phyloP scores from a whole-genome alignment of 1,140 invertebrate genomes.

The Hormaphis cornu region DNA sequence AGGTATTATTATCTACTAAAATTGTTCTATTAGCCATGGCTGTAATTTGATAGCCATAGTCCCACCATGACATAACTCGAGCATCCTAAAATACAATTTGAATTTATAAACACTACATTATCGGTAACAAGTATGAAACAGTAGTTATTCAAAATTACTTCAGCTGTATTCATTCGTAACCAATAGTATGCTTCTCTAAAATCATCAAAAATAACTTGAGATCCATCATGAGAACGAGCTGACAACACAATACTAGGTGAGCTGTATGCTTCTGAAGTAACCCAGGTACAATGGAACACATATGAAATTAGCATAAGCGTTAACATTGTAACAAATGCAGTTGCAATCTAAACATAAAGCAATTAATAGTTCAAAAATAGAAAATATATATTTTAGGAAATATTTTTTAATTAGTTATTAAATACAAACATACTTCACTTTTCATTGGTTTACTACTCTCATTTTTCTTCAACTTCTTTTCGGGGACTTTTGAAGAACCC shows the following conservation, averaged over 20 bases:
- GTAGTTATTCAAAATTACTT: conserved; percentile 47
- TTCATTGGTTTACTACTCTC: conserved; percentile 76
- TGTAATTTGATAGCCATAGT: conserved; percentile 99
- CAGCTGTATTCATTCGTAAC: conserved; percentile 92
- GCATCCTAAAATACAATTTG: conserved; percentile 56
- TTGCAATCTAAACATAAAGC: conserved; percentile 58
- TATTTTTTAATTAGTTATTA: background rate
- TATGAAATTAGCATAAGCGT: conserved; percentile 81
- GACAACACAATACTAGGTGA: conserved; percentile 94
- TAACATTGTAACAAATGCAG: conserved; percentile 74
- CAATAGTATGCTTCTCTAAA: conserved; percentile 97
- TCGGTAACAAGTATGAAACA: background rate
- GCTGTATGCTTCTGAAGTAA: conserved; percentile 96
- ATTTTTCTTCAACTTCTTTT: conserved; percentile 58
- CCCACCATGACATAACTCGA: conserved; percentile 99
- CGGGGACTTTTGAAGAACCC: conserved; percentile 44
- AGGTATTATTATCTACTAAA: conserved; percentile 98
- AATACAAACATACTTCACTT: conserved; percentile 56
- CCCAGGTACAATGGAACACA: conserved; percentile 97
- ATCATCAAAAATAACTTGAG: conserved; percentile 93
- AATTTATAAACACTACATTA: background rate
- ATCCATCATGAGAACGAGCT: conserved; percentile 86
- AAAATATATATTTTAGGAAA: too few species aligned
- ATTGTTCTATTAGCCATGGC: conserved; percentile 98
- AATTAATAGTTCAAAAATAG: conserved; percentile 20